Evolutionary conservation across 1,140 invertebrate species (phyloP).

Genomic region (Drosophila obscura): DNA sequence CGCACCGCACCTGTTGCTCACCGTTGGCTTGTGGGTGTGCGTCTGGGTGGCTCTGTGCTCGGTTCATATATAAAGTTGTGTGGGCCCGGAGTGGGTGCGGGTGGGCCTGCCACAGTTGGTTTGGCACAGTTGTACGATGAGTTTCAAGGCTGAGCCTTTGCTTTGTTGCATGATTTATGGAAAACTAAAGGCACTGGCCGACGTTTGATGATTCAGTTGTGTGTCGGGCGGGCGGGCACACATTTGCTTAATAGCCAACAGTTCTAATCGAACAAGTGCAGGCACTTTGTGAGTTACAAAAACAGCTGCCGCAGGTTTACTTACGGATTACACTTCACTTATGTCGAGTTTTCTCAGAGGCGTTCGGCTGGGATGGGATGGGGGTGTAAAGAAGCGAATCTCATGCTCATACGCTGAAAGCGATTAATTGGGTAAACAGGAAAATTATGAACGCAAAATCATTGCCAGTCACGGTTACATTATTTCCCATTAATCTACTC

Average conservation of each 20-base stretch:
- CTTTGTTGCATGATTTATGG: slow-evolving; percentile 38
- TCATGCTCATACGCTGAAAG: too few relatives aligned
- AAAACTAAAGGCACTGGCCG: slow-evolving; percentile 7
- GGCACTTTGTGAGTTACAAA: not conserved
- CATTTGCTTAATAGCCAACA: not conserved
- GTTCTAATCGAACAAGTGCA: slow-evolving; percentile 26
- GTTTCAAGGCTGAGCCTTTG: slow-evolving; percentile 59
- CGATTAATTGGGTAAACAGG: slow-evolving; percentile 32
- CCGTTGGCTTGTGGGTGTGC: slow-evolving; percentile 4
- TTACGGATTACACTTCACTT: slow-evolving; percentile 8
- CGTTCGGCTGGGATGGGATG: not conserved
- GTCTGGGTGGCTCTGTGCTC: not conserved
- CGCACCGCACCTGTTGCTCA: slow-evolving; percentile 68
- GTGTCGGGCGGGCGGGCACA: not conserved
- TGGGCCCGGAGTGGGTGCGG: slow-evolving; percentile 6
- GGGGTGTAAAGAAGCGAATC: not conserved
- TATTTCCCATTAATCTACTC: slow-evolving; percentile 46
- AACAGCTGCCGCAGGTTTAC: slow-evolving; percentile 24
- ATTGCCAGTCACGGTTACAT: slow-evolving; percentile 29
- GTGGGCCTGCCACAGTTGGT: slow-evolving; percentile 14
- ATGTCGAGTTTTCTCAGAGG: not conserved
- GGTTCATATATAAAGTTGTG: not conserved
- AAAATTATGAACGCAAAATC: slow-evolving; percentile 35
- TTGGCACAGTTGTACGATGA: slow-evolving; percentile 36
- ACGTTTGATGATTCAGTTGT: slow-evolving; percentile 37